Percentiles rank a stretch among this genome's conserved stretches.
Evolutionary conservation across 2,113 vertebrate species (phyloP).

Genomic region (Geococcyx californianus): DNA sequence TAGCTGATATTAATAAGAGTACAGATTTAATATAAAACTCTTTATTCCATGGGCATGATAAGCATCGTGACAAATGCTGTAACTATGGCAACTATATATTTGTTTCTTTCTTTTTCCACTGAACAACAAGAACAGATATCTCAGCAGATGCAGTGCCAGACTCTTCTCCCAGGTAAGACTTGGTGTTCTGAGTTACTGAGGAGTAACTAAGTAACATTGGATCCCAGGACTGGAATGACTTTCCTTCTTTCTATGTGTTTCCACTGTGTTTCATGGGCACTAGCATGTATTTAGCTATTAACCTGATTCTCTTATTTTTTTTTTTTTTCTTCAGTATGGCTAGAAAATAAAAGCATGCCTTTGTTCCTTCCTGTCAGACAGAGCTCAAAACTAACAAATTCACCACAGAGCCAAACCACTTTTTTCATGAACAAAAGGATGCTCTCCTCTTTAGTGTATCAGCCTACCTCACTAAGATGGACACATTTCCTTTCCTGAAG

Average conservation of each 20-base stretch:
- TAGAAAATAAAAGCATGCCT: background rate
- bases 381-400: background rate
- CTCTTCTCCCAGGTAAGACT: background rate
- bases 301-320: background rate
- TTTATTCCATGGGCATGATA: background rate
- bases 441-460: background rate
- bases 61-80: slow-evolving; percentile 22
- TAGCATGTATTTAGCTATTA: background rate
- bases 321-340: background rate
- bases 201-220: background rate
- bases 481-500: background rate
- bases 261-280: background rate
- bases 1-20: background rate
- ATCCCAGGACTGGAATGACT: background rate
- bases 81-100: slow-evolving; percentile 44
- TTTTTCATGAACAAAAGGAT: background rate
- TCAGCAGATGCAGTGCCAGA: background rate
- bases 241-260: accelerated
- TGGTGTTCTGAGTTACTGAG: background rate
- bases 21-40: background rate
- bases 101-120: background rate
- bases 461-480: accelerated
- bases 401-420: background rate
- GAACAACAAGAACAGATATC: background rate
- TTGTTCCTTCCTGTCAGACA: background rate